A percentile compares a stretch with the other conserved stretches of the same genome.
Conservation (phyloP, 2,888 invertebrate genomes). For the Rhingia campestris region DNA sequence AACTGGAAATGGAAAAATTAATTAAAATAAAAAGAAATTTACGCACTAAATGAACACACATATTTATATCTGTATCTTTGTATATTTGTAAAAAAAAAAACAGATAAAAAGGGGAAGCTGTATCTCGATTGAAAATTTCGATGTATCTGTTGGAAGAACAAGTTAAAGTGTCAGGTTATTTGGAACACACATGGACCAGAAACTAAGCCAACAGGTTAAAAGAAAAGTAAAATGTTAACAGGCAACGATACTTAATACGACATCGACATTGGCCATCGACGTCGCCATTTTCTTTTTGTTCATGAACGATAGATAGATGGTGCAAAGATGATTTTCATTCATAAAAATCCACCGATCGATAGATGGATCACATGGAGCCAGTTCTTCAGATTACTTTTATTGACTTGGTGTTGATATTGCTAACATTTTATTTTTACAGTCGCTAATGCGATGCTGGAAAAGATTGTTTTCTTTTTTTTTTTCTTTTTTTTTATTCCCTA, state of each 20-base stretch:
- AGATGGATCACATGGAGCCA: conserved; percentile 11
- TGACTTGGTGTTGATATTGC: not conserved
- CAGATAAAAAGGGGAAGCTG: not conserved
- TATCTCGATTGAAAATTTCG: conserved; percentile 11
- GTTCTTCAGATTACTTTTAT: conserved; percentile 4
- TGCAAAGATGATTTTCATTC: conserved; percentile 57
- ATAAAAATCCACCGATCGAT: conserved; percentile 51
- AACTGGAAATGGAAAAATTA: conserved; percentile 68
- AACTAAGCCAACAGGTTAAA: conserved; percentile 61
- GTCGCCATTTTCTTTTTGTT: not conserved
- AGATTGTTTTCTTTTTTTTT: conserved; percentile 14
- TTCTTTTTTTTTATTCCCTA: conserved; percentile 10
- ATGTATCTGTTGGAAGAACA: conserved; percentile 51
- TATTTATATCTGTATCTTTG: conserved; percentile 29
- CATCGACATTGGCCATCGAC: not conserved
- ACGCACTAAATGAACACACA: conserved; percentile 56
- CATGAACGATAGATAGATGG: conserved; percentile 27
- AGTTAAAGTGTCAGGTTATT: conserved; percentile 61
- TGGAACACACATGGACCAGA: conserved; percentile 46
- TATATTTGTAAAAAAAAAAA: not conserved
- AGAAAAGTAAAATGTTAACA: conserved; percentile 66
- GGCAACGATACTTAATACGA: conserved; percentile 33
- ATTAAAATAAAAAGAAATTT: conserved; percentile 72
- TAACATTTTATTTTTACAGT: not conserved
- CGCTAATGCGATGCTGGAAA: too few species aligned